Evolutionary conservation across 2,797 vertebrate genomes (phyloP).

Genomic region (Syngnathus acus): DNA sequence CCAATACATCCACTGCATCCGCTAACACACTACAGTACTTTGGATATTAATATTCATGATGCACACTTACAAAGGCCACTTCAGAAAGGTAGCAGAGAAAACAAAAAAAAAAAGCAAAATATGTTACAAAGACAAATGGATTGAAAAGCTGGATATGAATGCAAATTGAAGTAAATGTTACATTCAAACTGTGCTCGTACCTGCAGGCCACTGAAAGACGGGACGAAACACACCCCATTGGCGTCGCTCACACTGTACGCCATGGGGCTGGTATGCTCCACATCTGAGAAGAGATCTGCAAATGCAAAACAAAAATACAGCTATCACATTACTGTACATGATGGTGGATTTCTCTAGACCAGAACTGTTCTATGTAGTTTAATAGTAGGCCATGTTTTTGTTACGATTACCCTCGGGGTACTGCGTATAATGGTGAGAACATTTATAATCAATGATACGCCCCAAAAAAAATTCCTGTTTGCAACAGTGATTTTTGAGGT

Average conservation of each 20-base stretch:
- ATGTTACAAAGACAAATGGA: conserved; percentile 22
- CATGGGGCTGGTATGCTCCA: conserved; percentile 81
- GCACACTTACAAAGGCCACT: conserved; percentile 50
- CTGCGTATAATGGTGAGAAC: neutral
- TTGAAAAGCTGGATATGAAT: neutral
- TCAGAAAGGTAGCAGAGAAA: conserved; percentile 47
- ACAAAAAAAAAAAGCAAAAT: conserved; percentile 40
- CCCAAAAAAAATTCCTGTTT: too few relatives aligned
- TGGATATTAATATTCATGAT: conserved; percentile 16
- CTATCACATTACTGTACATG: neutral
- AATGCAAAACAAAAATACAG: neutral
- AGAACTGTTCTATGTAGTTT: too few relatives aligned
- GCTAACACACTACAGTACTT: neutral
- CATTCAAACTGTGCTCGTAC: conserved; percentile 52
- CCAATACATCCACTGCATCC: neutral
- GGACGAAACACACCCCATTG: conserved; percentile 91
- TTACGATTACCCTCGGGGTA: neutral
- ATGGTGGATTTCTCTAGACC: neutral
- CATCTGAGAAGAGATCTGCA: conserved; percentile 83
- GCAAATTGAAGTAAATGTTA: neutral
- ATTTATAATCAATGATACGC: neutral
- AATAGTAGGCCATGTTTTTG: neutral
- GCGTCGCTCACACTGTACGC: conserved; percentile 79
- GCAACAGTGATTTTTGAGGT: too few relatives aligned
- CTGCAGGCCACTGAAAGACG: conserved; percentile 90